Evolutionary conservation across 2,113 vertebrate genomes (phyloP), one percentile per base, ranked within the genome.

Genomic region (Cyrtonyx montezumae): DNA sequence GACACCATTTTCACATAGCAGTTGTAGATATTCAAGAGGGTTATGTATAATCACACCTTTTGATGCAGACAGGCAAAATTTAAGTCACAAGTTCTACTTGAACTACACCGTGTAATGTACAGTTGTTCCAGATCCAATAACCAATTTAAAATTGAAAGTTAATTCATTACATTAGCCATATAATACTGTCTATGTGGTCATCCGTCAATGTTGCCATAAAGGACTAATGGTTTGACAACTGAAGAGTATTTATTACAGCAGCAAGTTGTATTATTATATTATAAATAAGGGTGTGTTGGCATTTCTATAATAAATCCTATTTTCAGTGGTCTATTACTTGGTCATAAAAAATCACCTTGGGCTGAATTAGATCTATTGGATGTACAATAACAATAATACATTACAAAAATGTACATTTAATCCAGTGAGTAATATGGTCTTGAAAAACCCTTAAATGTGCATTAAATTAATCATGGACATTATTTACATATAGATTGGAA

Each of bases 221-320:
- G 97, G 97, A 97, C 93, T 97, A 96, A 97, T 94, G 96, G 96
- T 92, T 92, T 95, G 92, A 93, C 97, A 97, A 97, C 80, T 46
- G 87, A 93, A 83, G 88, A 96, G 73, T 96, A 98, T 98, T 98
- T 97, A 97, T 98, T 97, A 97, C 73, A 86, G 71, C 61, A 85
- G 73, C 84, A 97, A 96, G 96, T 96, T 97, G 92, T 95, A 84
- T 87, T 91, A 55, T 92, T 95, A 92, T 91, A 91, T 82, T 92
- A 98, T 96, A 97, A 97, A 97, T 97, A 97, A 97, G 94, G 92
- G 13, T 88, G 79, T 94, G 93, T 76, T 94, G 96, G 80, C 90
- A 94, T 95, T 96, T 95, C 91, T 93, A 82, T 96, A 97, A 97
- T 97, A 98, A 98, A 98, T 96, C 95, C 83, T 96, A 55, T 94